Base-by-base conservation (phyloP, 2,113 vertebrate species). In the Oreochromis aureus region DNA sequence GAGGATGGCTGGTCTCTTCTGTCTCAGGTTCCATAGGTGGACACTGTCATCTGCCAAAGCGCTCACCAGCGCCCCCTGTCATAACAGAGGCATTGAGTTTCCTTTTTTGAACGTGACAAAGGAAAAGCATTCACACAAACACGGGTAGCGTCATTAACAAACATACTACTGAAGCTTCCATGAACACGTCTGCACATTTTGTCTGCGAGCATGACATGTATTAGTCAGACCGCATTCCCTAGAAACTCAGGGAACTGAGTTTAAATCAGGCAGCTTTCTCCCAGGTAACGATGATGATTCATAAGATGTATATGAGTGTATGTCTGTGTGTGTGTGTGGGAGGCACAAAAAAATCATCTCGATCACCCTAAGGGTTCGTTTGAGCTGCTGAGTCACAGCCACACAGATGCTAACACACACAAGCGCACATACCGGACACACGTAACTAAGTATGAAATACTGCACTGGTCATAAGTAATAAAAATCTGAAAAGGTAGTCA, bases 31-130 rank as follows among this genome's bases (percentile, higher is more conserved):
- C 99, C 99, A 99, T 91, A 99, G 95, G 93, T 99, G 98, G 92
- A 99, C 95, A n/a, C 97, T 99, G 93, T 99, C 99, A 86, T 99
- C 99, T 84, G 98, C 97, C 97, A 99, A 97, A 96, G 98, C 99
- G 89, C 98, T 99, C 96, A 99, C 99, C 92, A 99, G 97, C 82
- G 99, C 99, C 96, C 99, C 99, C 99, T 99, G 86, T 85, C 32
- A n/a, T 0, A 46, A 56, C 32, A 87, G 6, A 80, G 27, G 16
- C 56, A 58, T 3, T 39, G 3, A 4, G 13, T 46, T 71, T 87
- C 9, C 83, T 16, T 63, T 66, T 22, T 59, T 39, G 48, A 55
- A 46, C 18, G 5, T 24, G 30, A n/a, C n/a, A 19, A 10, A 66
- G 63, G 12, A 53, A 63, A 55, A 12, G 7, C 16, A 11, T 22